phyloP scores from a whole-genome alignment of 2,888 invertebrate species.

The Bellardia bayeri region DNA sequence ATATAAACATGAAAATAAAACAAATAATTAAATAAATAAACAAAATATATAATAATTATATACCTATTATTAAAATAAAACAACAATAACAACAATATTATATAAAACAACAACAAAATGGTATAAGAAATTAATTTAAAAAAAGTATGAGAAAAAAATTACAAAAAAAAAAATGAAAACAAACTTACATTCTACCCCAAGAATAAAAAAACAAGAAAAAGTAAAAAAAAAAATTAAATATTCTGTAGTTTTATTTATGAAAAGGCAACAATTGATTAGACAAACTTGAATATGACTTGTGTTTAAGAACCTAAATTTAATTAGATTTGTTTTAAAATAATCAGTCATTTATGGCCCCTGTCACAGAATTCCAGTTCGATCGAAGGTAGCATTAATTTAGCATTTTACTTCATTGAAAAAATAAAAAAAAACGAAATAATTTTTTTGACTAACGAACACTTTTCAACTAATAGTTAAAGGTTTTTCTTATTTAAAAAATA shows the following conservation, averaged over 20 bases:
- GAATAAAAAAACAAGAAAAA: constrained; percentile 70
- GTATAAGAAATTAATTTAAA: constrained; percentile 66
- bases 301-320: too few relatives aligned
- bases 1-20: constrained; percentile 78
- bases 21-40: constrained; percentile 74
- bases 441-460: too few relatives aligned
- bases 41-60: constrained; percentile 70
- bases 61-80: constrained; percentile 66
- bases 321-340: too few relatives aligned
- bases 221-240: constrained; percentile 18
- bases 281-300: too few relatives aligned
- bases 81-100: constrained; percentile 61
- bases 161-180: constrained; percentile 68
- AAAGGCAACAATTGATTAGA: background rate
- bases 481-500: too few relatives aligned
- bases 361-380: too few relatives aligned
- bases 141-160: constrained; percentile 60
- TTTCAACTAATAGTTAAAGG: too few relatives aligned
- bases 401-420: too few relatives aligned
- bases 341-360: too few relatives aligned
- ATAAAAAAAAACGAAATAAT: too few relatives aligned
- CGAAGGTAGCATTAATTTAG: too few relatives aligned
- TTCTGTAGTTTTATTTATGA: constrained; percentile 51
- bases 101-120: constrained; percentile 68
- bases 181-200: constrained; percentile 74